These are phyloP conservation scores for Isoperla grammatica DNA, from an alignment of 2,888 invertebrate genomes.

Conservation along the genomic window DNA sequence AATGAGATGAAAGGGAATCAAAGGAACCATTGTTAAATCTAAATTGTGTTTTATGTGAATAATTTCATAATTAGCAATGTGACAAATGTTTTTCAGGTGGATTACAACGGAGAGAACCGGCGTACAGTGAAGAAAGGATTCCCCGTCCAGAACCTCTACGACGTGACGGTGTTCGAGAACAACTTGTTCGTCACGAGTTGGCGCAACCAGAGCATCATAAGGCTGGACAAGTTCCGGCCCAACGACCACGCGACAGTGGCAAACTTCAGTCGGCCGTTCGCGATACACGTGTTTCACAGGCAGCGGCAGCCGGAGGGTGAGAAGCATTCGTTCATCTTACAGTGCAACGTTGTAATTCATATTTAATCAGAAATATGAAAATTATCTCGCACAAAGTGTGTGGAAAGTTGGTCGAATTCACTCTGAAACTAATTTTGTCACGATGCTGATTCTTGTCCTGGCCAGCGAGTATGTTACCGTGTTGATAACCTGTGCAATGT, in stretches of 20 bases:
- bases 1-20: no score
- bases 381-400: neutral
- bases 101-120: constrained; percentile 67
- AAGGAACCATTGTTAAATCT: no score
- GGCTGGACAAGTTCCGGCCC: constrained; percentile 53
- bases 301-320: constrained; percentile 69
- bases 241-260: constrained; percentile 46
- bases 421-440: neutral
- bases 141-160: constrained; percentile 58
- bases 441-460: no score
- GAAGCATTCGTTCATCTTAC: constrained; percentile 33
- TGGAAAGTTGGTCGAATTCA: no score
- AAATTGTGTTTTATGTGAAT: no score
- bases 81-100: constrained; percentile 44
- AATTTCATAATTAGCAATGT: no score
- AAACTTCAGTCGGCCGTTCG: constrained; percentile 55
- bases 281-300: constrained; percentile 67
- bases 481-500: no score
- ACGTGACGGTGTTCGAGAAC: constrained; percentile 68
- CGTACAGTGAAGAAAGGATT: constrained; percentile 53
- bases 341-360: neutral
- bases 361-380: no score
- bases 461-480: no score
- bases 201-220: constrained; percentile 58
- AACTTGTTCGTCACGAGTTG: constrained; percentile 68